Evolutionary conservation across 2,888 invertebrate species (phyloP), one percentile per base, ranked within the genome.

Genomic region (Melieria omissa): DNA sequence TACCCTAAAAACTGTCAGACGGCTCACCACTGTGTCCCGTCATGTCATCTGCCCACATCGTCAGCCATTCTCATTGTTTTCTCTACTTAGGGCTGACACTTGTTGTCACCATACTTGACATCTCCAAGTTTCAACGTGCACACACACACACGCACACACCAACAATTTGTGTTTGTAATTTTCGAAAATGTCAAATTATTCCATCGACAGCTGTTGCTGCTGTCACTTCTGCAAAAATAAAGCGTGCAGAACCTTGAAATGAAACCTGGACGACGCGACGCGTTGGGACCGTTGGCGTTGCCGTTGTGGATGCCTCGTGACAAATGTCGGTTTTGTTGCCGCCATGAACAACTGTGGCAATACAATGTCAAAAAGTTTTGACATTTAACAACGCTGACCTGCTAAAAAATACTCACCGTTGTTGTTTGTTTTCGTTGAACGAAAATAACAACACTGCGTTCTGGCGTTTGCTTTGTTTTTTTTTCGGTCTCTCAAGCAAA

Each of bases 351-450:
- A 68, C 61, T 60, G 42, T 49, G 47, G 68, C 6, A 52, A 68
- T 45, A 55, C 14, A 62, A 52, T 68, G 61, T 44, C 61, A 62
- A 42, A 47, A 44, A 61, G 61, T 65, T 70, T 58, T 70, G 70
- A 70, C 70, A 70, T 60, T 70, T 65, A 70, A 65, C 65, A 70
- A 70, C 49, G 70, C 14, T 70, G 70, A 70, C 70, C 65, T 70
- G 70, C 70, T 70, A 65, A 70, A 45, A 62, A 69, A 69, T 69
- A 69, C 55, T 46, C 57, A 46, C 4, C 29, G 62, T 55, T 60
- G 60, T 67, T 67, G 52, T n/a, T 65, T 58, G 29, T 66, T 57
- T 29, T 45, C 47, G 16, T 47, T 46, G 5, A 42, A 62, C 10
- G 14, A 61, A 61, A 61, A 61, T 44, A 61, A 12, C 41, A 42